A percentile compares a stretch with the other conserved stretches of the same genome.
Evolutionary conservation across 2,113 vertebrate species (phyloP).

Genomic region (Mastomys coucha): DNA sequence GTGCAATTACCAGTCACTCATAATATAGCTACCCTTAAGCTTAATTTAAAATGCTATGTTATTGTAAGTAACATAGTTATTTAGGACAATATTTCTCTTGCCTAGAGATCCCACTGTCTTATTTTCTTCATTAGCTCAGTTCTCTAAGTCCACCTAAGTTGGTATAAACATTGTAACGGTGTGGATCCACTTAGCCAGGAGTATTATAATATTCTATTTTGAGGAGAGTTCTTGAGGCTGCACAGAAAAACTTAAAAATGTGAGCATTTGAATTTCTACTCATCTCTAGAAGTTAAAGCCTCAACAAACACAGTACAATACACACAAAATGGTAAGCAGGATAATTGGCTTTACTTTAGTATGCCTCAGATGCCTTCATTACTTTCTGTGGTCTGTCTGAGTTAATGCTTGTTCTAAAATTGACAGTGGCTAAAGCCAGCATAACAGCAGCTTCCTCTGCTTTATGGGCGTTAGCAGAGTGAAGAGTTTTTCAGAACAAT

Average conservation of each 20-base stretch:
- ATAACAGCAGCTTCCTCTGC: conserved; percentile 49
- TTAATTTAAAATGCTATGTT: conserved; percentile 20
- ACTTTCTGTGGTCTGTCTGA: conserved; percentile 12
- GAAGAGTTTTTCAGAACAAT: conserved; percentile 26
- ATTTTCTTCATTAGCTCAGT: conserved; percentile 29
- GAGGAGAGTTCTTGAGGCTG: background rate
- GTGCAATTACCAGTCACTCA: conserved; percentile 23
- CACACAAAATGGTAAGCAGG: conserved; percentile 16
- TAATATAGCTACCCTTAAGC: conserved; percentile 22
- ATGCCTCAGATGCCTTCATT: conserved; percentile 31
- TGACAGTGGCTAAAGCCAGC: conserved; percentile 14
- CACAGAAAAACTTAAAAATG: background rate
- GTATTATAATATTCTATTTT: conserved; percentile 52
- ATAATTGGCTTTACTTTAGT: conserved; percentile 55
- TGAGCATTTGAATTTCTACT: conserved; percentile 2
- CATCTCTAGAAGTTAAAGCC: conserved; percentile 31
- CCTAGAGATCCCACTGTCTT: background rate
- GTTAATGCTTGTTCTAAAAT: conserved; percentile 26
- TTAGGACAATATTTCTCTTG: background rate
- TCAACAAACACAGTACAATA: conserved; percentile 26
- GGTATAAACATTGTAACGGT: conserved; percentile 20
- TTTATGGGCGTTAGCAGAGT: conserved; percentile 15
- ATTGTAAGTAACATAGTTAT: background rate
- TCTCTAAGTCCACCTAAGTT: conserved; percentile 34
- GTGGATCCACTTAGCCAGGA: background rate